Percentiles rank a stretch among this genome's conserved stretches.
phyloP scores from a whole-genome alignment of 2,888 invertebrate species.

The Parnassius apollo region DNA sequence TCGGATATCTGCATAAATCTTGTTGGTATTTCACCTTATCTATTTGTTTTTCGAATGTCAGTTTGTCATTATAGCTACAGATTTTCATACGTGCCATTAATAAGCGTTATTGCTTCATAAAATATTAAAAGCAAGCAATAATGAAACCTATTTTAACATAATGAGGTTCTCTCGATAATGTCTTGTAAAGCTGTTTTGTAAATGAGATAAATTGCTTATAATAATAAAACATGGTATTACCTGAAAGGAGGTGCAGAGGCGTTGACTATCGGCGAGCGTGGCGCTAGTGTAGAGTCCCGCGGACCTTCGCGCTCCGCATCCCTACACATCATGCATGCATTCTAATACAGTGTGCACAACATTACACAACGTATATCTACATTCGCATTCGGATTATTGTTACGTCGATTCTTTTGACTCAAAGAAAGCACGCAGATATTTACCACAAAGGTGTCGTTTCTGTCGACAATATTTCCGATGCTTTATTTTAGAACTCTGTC shows the following conservation, averaged over 20 bases:
- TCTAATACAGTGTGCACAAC: conserved; percentile 30
- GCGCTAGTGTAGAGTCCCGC: conserved; percentile 57
- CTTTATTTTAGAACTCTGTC: too few relatives aligned
- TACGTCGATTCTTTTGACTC: background rate
- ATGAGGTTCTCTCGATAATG: too few relatives aligned
- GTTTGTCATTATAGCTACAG: too few relatives aligned
- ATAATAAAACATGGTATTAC: conserved; percentile 43
- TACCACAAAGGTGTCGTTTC: background rate
- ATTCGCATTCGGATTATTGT: conserved; percentile 4
- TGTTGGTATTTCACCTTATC: too few relatives aligned
- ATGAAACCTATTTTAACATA: too few relatives aligned
- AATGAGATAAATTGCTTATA: background rate
- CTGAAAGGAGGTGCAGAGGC: conserved; percentile 71
- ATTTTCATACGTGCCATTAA: too few relatives aligned
- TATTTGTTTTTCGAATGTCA: too few relatives aligned
- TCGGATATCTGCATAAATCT: too few relatives aligned
- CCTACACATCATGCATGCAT: conserved; percentile 48
- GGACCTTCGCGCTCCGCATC: conserved; percentile 67
- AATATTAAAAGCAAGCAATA: too few relatives aligned
- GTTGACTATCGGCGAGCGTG: conserved; percentile 65
- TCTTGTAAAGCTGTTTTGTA: too few relatives aligned
- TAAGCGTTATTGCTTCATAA: too few relatives aligned
- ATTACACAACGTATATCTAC: background rate
- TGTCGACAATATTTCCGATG: too few relatives aligned
- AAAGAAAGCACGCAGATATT: background rate